phyloP scores from a whole-genome alignment of 2,888 invertebrate genomes.

The Smittia sp. region DNA sequence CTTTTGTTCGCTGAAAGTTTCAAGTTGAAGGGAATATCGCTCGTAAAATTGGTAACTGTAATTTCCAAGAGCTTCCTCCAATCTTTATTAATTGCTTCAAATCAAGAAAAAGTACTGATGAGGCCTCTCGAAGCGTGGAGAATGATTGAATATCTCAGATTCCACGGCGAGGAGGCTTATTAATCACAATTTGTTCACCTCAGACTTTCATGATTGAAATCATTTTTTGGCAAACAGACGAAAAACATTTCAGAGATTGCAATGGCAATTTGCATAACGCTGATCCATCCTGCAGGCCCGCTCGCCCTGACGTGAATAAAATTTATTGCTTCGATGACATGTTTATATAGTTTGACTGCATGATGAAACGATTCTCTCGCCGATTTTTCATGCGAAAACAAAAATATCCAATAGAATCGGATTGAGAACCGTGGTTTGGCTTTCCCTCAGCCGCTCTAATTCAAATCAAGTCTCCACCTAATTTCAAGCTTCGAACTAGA shows the following conservation, averaged over 20 bases:
- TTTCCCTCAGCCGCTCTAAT: not conserved
- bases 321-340: slow-evolving; percentile 24
- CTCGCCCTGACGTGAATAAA: not conserved
- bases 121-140: no score
- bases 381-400: not conserved
- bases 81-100: no score
- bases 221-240: slow-evolving; percentile 1
- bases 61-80: no score
- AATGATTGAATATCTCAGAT: no score
- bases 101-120: no score
- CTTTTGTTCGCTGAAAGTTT: no score
- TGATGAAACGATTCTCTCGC: not conserved
- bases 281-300: not conserved
- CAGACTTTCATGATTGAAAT: not conserved
- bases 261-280: slow-evolving; percentile 11
- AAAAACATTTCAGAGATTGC: not conserved
- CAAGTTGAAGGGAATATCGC: no score
- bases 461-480: not conserved
- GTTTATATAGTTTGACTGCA: not conserved
- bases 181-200: not conserved
- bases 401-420: not conserved
- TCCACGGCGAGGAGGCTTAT: not conserved
- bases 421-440: not conserved
- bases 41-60: no score
- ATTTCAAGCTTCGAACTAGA: not conserved